These are phyloP conservation scores for Oplegnathus fasciatus DNA, from an alignment of 2,113 vertebrate genomes.

Conservation along the genomic window DNA sequence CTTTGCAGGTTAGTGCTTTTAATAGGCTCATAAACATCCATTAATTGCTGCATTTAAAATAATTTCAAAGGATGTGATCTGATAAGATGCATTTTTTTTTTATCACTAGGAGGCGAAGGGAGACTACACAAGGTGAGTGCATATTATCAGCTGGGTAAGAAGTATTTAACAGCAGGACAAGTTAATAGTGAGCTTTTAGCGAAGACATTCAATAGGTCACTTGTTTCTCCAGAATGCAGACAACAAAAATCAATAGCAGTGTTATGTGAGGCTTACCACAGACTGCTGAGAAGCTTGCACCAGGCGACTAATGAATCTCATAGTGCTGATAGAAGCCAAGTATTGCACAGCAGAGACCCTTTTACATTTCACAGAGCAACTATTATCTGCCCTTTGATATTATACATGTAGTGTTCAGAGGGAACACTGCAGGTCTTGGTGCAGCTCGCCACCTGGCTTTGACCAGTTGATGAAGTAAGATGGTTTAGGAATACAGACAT, in stretches of 20 bases:
- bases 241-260: constrained; percentile 74
- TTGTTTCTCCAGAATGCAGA: constrained; percentile 61
- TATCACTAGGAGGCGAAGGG: constrained; percentile 93
- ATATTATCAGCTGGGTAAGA: constrained; percentile 35
- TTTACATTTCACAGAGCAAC: constrained; percentile 31
- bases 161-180: constrained; percentile 66
- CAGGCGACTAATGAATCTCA: constrained; percentile 76
- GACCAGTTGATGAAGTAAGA: not conserved
- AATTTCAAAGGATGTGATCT: constrained; percentile 27
- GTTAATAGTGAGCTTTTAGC: constrained; percentile 64
- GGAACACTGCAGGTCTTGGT: constrained; percentile 37
- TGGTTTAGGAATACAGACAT: not conserved
- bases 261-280: constrained; percentile 66
- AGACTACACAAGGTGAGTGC: constrained; percentile 95
- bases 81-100: constrained; percentile 30
- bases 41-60: constrained; percentile 18
- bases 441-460: constrained; percentile 42
- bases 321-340: constrained; percentile 56
- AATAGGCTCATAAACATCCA: not conserved
- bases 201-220: constrained; percentile 67
- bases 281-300: constrained; percentile 66
- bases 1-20: constrained; percentile 91
- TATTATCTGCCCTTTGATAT: constrained; percentile 4
- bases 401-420: constrained; percentile 8
- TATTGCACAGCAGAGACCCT: constrained; percentile 14